Percentiles rank a stretch among this genome's conserved stretches.
Evolutionary conservation across 2,797 vertebrate species (phyloP).

Genomic region (Odontamblyopus rebecca): DNA sequence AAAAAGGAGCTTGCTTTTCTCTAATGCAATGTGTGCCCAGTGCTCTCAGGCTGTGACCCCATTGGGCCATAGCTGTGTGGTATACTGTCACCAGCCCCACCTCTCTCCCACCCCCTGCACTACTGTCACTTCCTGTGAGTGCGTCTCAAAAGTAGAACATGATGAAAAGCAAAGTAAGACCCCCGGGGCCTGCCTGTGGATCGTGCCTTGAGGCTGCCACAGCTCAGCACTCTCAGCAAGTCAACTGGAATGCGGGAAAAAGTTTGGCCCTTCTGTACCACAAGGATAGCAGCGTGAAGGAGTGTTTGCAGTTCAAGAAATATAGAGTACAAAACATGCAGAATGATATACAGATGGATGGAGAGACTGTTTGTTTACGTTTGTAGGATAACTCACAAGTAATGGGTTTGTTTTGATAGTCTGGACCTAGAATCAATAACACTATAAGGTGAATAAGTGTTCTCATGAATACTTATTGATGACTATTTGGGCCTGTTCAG

Average conservation of each 20-base stretch:
- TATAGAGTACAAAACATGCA: neutral
- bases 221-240: slow-evolving; percentile 67
- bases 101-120: slow-evolving; percentile 31
- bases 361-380: neutral
- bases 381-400: neutral
- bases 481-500: neutral
- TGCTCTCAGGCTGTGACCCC: slow-evolving; percentile 11
- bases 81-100: slow-evolving; percentile 38
- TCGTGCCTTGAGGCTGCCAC: slow-evolving; percentile 56
- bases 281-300: slow-evolving; percentile 18
- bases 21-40: slow-evolving; percentile 22
- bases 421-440: neutral
- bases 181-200: slow-evolving; percentile 62
- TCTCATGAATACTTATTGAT: neutral
- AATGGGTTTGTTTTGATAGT: neutral
- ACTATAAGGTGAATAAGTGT: neutral
- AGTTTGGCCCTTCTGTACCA: slow-evolving; percentile 17
- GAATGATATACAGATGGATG: neutral
- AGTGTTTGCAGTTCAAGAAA: neutral
- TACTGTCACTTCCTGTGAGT: slow-evolving; percentile 63
- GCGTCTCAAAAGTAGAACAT: slow-evolving; percentile 61
- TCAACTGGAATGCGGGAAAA: slow-evolving; percentile 50
- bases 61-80: neutral
- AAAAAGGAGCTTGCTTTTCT: no score
- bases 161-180: slow-evolving; percentile 73